A percentile compares a stretch with the other conserved stretches of the same genome.
Evolutionary conservation across 1,140 invertebrate species (phyloP).

Genomic region (Cepaea nemoralis): DNA sequence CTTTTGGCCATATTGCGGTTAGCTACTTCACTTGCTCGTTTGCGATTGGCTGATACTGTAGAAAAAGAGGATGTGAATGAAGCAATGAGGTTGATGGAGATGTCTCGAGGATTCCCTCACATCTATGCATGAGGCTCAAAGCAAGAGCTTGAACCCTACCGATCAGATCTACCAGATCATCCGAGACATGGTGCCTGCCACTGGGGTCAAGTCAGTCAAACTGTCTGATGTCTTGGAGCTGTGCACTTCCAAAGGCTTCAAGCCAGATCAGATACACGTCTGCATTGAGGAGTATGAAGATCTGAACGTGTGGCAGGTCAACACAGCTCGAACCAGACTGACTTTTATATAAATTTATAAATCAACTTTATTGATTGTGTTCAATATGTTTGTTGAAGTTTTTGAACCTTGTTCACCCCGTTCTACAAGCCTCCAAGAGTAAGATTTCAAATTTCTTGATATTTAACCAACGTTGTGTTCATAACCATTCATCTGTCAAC

Average conservation of each 20-base stretch:
- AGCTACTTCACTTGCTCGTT: slow-evolving; percentile 91
- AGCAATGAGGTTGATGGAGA: slow-evolving; percentile 93
- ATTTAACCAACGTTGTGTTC: too few relatives aligned
- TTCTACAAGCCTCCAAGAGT: too few relatives aligned
- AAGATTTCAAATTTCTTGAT: too few relatives aligned
- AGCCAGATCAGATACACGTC: slow-evolving; percentile 87
- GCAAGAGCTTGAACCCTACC: slow-evolving; percentile 79
- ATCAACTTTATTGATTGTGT: too few relatives aligned
- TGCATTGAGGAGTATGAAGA: slow-evolving; percentile 95
- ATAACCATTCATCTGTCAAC: too few relatives aligned
- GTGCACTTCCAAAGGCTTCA: slow-evolving; percentile 91
- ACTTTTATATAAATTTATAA: slow-evolving; percentile 65
- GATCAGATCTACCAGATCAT: slow-evolving; percentile 91
- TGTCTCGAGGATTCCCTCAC: slow-evolving; percentile 93
- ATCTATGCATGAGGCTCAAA: slow-evolving; percentile 58
- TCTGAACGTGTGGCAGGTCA: slow-evolving; percentile 95
- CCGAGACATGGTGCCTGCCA: slow-evolving; percentile 83
- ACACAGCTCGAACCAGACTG: slow-evolving; percentile 72
- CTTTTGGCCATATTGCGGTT: slow-evolving; percentile 92
- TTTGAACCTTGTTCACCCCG: too few relatives aligned
- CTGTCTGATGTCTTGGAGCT: slow-evolving; percentile 87
- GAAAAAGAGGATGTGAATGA: slow-evolving; percentile 95
- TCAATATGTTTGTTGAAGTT: too few relatives aligned
- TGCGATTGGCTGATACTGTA: slow-evolving; percentile 88
- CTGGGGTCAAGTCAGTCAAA: slow-evolving; percentile 74